A percentile compares a stretch with the other conserved stretches of the same genome.
Conservation (phyloP, 2,888 invertebrate species). For the Sinopyrophorus schimmeli region DNA sequence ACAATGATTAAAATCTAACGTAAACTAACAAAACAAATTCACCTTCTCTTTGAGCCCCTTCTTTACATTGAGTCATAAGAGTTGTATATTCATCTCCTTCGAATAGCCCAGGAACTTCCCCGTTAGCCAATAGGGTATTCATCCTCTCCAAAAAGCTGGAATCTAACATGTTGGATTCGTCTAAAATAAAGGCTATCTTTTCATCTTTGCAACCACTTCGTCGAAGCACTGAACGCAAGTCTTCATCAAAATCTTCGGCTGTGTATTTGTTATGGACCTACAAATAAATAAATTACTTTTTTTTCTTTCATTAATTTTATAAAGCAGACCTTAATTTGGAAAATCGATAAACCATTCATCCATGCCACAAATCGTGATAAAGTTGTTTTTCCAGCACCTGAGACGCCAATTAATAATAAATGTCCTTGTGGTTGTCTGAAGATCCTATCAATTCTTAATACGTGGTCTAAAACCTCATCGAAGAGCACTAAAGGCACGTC, state of each 20-base stretch:
- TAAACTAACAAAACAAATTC: not conserved
- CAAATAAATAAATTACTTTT: conserved; percentile 34
- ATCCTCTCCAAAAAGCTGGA: conserved; percentile 98
- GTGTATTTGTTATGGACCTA: conserved; percentile 98
- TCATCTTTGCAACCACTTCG: conserved; percentile 93
- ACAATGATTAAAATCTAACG: conserved; percentile 4
- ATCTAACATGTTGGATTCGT: conserved; percentile 98
- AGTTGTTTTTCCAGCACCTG: conserved; percentile 99
- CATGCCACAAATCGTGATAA: conserved; percentile 98
- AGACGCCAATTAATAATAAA: conserved; percentile 94
- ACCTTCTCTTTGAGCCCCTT: conserved; percentile 95
- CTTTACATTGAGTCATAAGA: conserved; percentile 99
- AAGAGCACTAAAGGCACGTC: conserved; percentile 98
- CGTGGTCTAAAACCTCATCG: conserved; percentile 99
- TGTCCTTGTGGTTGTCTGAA: conserved; percentile 99
- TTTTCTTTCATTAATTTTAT: not conserved
- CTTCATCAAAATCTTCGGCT: conserved; percentile 98
- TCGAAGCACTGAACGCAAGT: conserved; percentile 84
- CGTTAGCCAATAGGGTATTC: conserved; percentile 98
- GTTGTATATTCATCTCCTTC: conserved; percentile 99
- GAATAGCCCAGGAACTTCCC: conserved; percentile 94
- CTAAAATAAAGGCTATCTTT: conserved; percentile 98
- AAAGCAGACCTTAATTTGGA: conserved; percentile 90
- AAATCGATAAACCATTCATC: conserved; percentile 99
- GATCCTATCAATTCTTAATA: conserved; percentile 96